Evolutionary conservation across 2,113 vertebrate species (phyloP), one percentile per base, ranked within the genome.

Genomic region (Symphodus melops): DNA sequence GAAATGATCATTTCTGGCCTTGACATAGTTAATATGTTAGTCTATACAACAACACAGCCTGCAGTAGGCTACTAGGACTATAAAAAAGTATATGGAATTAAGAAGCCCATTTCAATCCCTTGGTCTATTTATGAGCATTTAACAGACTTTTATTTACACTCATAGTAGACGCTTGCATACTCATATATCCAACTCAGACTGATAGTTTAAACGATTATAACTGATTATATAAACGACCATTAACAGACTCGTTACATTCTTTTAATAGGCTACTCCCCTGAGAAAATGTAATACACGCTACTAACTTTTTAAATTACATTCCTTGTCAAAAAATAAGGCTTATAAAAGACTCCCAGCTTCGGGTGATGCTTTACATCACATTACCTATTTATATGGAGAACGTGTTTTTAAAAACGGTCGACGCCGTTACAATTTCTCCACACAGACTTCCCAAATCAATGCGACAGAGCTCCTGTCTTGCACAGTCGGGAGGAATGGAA

Each of bases 401-500:
- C 28, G 48, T 70, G 75, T 75, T 81, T 84, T 71, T 73, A 67
- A 60, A 68, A 28, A 17, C 28, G 19, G 33, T 8, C 68, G 74
- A 78, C 72, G 65, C 70, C 14, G 63, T 52, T 64, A 16, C 77
- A 75, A 76, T 86, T 79, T 77, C 77, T 67, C 68, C 52, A 54
- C 25, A 48, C 52, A n/a, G 46, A 37, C 76, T 81, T 81, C 80
- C 77, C 82, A 70, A 75, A 83, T 79, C 20, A 74, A 68, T 81
- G 86, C 89, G 28, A 79, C 85, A 71, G 63, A 80, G 61, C 63
- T 77, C 74, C 76, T 14, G 25, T 16, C 62, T 70, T n/a, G 53
- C 52, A n/a, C 66, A 60, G 82, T 72, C 44, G n/a, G 78, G 57
- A 89, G 79, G 87, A 88, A 87, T 85, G 91, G 94, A 90, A 93